Evolutionary conservation across 2,888 invertebrate species (phyloP).

Genomic region (Drosophila merina): DNA sequence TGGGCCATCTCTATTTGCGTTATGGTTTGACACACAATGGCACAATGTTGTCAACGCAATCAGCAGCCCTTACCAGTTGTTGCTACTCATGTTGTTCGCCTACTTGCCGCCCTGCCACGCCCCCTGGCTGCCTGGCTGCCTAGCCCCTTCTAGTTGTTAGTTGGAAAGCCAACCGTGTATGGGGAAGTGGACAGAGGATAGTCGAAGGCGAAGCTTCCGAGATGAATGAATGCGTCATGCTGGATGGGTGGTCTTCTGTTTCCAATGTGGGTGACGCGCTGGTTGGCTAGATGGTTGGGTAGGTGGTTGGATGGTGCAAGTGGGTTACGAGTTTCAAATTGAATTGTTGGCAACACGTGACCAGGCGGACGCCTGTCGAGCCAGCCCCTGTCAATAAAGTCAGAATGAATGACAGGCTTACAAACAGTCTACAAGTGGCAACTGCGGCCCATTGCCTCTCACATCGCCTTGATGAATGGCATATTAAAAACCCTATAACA

Average conservation of each 20-base stretch:
- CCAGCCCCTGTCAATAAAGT: conserved; percentile 72
- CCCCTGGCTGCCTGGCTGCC: background rate
- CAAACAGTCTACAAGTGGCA: conserved; percentile 75
- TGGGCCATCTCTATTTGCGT: conserved; percentile 40
- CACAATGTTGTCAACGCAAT: conserved; percentile 80
- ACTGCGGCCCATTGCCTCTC: conserved; percentile 6
- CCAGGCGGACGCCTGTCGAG: conserved; percentile 47
- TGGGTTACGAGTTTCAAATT: conserved; percentile 69
- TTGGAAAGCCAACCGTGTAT: conserved; percentile 61
- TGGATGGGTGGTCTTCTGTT: conserved; percentile 18
- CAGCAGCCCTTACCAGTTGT: conserved; percentile 47
- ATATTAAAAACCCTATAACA: conserved; percentile 64
- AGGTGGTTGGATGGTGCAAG: conserved; percentile 15
- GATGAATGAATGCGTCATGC: conserved; percentile 52
- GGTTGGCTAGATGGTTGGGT: conserved; percentile 5
- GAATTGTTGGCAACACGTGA: conserved; percentile 78
- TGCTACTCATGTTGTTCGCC: conserved; percentile 30
- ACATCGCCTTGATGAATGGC: conserved; percentile 53
- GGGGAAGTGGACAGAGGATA: conserved; percentile 44
- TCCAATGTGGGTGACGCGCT: conserved; percentile 1
- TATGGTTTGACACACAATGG: conserved; percentile 64
- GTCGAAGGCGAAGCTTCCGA: conserved; percentile 34
- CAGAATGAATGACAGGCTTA: conserved; percentile 75
- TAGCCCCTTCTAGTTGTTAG: conserved; percentile 45
- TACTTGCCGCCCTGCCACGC: conserved; percentile 9